These are phyloP conservation scores for Dicyrtoma fusca DNA, from an alignment of 2,888 invertebrate genomes.

Conservation along the genomic window DNA sequence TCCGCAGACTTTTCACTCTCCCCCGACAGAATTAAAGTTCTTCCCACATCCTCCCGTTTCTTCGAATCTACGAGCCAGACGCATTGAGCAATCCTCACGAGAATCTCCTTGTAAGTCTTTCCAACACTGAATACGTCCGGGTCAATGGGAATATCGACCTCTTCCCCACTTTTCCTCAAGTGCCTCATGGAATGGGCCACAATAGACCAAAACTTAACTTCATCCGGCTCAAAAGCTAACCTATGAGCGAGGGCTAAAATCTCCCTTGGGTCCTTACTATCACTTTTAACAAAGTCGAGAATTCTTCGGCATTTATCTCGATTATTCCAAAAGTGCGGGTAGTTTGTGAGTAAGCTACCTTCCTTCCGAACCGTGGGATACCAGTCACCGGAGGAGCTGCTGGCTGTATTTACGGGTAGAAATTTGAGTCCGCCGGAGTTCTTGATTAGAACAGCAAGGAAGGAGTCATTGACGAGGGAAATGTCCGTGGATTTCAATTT, in stretches of 20 bases:
- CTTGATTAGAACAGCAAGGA: slow-evolving; percentile 49
- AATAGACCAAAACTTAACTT: slow-evolving; percentile 49
- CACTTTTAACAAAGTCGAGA: slow-evolving; percentile 10
- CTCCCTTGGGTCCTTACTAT: not conserved
- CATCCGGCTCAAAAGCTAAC: slow-evolving; percentile 40
- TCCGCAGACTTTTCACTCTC: slow-evolving; percentile 54
- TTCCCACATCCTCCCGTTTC: slow-evolving; percentile 52
- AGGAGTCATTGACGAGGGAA: slow-evolving; percentile 45
- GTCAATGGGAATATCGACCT: not conserved
- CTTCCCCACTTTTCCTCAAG: not conserved
- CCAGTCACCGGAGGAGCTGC: slow-evolving; percentile 23
- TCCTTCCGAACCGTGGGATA: slow-evolving; percentile 20
- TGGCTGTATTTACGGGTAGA: slow-evolving; percentile 41
- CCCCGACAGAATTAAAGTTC: slow-evolving; percentile 49
- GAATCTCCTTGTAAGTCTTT: slow-evolving; percentile 47
- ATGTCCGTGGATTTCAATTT: slow-evolving; percentile 48
- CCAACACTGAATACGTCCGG: slow-evolving; percentile 39
- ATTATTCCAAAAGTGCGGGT: slow-evolving; percentile 29
- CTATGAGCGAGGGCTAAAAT: not conserved
- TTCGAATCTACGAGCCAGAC: slow-evolving; percentile 50
- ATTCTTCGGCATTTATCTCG: slow-evolving; percentile 17
- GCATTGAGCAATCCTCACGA: slow-evolving; percentile 53
- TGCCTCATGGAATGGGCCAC: slow-evolving; percentile 19
- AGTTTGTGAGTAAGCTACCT: slow-evolving; percentile 17
- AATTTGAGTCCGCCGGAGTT: slow-evolving; percentile 50